Evolutionary conservation across 2,888 invertebrate species (phyloP), one percentile per base, ranked within the genome.

Genomic region (Athalia cordata): DNA sequence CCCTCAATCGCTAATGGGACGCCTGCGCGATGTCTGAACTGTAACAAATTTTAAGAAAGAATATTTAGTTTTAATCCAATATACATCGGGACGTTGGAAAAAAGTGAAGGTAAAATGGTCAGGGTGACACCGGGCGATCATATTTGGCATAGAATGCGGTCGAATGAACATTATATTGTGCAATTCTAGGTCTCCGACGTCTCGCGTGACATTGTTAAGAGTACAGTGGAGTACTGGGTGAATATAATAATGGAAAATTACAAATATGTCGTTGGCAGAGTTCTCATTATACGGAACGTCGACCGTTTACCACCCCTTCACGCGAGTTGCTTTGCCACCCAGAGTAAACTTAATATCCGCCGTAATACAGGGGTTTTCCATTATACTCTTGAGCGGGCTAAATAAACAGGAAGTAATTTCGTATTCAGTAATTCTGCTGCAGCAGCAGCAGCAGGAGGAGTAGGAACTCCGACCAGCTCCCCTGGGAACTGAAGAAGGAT

Each of bases 371-470:
- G 49, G 52, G 29, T 68, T 68, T 68, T 68, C 68, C 68, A 68
- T 68, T 68, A 68, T 68, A 55, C 52, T 43, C 68, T 43, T 43
- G 68, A 68, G 68, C 68, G 29, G 52, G 68, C 68, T 55, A 55
- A 68, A 68, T 68, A 68, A 68, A 68, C 68, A 52, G 68, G 68
- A 68, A 68, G 64, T 9, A 13, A 64, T 64, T 68, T 68, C 55
- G 52, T 68, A 68, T 68, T 68, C 55, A 43, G 68, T 68, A 67
- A 67, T 67, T 67, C 67, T 50, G 55, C 9, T 55, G 55, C 55
- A 3, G 9, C 55, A n/a, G 9, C 55, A 55, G 55, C n/a, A 3
- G 9, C 55, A 8, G 55, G 3, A 4, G 55, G 55, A 55, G 55
- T 55, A 55, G 8, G n/a, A 55, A 11, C 55, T 55, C 55, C 9